Evolutionary conservation across 2,797 vertebrate species (phyloP).

Genomic region (Danionella dracula): DNA sequence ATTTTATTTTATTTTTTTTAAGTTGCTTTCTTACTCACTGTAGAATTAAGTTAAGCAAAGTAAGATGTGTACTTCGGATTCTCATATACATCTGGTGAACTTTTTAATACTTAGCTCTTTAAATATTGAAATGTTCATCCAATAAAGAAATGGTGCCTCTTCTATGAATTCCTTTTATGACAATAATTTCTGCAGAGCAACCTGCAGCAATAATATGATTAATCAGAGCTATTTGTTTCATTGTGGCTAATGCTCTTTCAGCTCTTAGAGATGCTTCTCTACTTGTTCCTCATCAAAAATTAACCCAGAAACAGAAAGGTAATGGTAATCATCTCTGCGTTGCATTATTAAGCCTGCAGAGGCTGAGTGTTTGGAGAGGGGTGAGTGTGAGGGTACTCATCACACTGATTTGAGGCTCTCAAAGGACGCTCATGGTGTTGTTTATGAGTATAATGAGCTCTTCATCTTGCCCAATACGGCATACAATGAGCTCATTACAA

Average conservation of each 20-base stretch:
- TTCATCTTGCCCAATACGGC: conserved; percentile 56
- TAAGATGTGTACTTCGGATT: too few relatives aligned
- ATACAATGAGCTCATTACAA: conserved; percentile 63
- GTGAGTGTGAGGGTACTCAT: conserved; percentile 40
- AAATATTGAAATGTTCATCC: too few relatives aligned
- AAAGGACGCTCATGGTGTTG: conserved; percentile 32
- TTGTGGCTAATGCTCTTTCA: conserved; percentile 53
- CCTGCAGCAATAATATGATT: conserved; percentile 38
- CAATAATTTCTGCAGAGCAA: background rate
- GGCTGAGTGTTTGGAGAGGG: conserved; percentile 48
- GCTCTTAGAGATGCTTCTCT: conserved; percentile 49
- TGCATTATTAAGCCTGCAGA: conserved; percentile 63
- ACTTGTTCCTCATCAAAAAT: conserved; percentile 60
- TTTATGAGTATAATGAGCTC: conserved; percentile 59
- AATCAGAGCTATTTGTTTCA: conserved; percentile 37
- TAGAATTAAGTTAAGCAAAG: background rate
- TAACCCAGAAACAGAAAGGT: conserved; percentile 42
- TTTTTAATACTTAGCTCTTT: too few relatives aligned
- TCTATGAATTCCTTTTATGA: too few relatives aligned
- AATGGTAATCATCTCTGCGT: conserved; percentile 56
- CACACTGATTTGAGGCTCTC: conserved; percentile 35
- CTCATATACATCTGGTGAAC: too few relatives aligned
- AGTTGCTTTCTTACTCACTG: background rate
- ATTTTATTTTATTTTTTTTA: too few relatives aligned
- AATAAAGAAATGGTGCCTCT: too few relatives aligned